Evolutionary conservation across 2,888 invertebrate species (phyloP), one percentile per base, ranked within the genome.

Genomic region (Protonemura montana): DNA sequence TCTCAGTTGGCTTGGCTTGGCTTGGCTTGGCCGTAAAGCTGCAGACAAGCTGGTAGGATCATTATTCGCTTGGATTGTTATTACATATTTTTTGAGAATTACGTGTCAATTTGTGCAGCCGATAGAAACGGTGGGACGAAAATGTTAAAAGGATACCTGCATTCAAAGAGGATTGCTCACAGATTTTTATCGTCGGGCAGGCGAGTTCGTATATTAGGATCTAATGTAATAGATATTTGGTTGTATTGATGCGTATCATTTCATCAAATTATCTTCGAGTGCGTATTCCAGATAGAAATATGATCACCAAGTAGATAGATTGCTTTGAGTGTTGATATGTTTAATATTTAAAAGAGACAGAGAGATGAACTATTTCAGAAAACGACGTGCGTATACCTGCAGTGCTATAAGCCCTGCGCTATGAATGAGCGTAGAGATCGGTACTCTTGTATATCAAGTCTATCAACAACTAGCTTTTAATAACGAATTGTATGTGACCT

Each of bases 31-130:
- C 59, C 59, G 59, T 3, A 59, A 10, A 10, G 6, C 59, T 59
- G 59, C 59, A 59, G 59, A 59, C 13, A 13, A 59, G 16, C 59
- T 59, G 3, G 13, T 13, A 59, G 59, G 59, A 59, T 59, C 59
- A 59, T 59, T 59, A 59, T 59, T 59, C 59, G 59, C 59, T 59
- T 59, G 59, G 59, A 59, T 59, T 59, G 59, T 59, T 59, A 59
- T 59, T 59, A 59, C 59, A 59, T 59, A 59, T 59, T 59, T 59
- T 59, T 59, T 59, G 13, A 59, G 59, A 59, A 59, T 59, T 59
- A 59, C 59, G 59, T 59, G 59, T 59, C 59, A 59, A 59, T 59
- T 59, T 59, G 59, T 59, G 59, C 59, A 59, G 13, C 59, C 59
- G 59, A 59, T 59, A 10, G 59, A 21, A 59, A 59, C 59, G 59